Evolutionary conservation across 2,888 invertebrate species (phyloP).

Genomic region (Marronus borbonicus): DNA sequence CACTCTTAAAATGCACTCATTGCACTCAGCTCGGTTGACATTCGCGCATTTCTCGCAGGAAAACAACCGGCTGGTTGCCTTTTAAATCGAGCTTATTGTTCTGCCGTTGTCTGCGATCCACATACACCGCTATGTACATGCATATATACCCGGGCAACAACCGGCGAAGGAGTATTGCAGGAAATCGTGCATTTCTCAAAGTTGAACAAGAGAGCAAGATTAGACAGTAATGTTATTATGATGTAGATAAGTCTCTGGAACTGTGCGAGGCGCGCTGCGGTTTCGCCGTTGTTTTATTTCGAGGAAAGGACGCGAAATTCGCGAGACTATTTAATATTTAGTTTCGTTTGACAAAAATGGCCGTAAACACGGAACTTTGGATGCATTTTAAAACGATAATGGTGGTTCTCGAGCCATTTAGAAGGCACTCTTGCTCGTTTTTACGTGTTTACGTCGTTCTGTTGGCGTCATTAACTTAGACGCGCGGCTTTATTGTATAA

Average conservation of each 20-base stretch:
- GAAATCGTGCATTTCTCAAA: slow-evolving; percentile 50
- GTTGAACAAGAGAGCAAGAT: slow-evolving; percentile 50
- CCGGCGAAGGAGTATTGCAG: slow-evolving; percentile 38
- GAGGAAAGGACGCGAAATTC: slow-evolving; percentile 7
- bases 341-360: slow-evolving; percentile 35
- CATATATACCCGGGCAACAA: not conserved
- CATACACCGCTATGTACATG: not conserved
- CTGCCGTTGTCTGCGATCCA: slow-evolving; percentile 35
- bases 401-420: not conserved
- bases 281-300: slow-evolving; percentile 27
- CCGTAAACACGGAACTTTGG: slow-evolving; percentile 30
- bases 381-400: slow-evolving; percentile 40
- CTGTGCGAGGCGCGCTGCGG: slow-evolving; percentile 13
- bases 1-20: slow-evolving; percentile 50
- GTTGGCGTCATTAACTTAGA: slow-evolving; percentile 19
- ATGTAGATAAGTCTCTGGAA: slow-evolving; percentile 52
- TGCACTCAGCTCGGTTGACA: slow-evolving; percentile 52
- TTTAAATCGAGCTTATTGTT: slow-evolving; percentile 54
- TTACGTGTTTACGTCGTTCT: slow-evolving; percentile 10
- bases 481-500: slow-evolving; percentile 11
- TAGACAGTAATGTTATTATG: slow-evolving; percentile 51
- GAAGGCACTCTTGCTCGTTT: slow-evolving; percentile 11
- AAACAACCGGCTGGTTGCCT: slow-evolving; percentile 50
- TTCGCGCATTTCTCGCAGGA: slow-evolving; percentile 51
- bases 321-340: slow-evolving; percentile 38